Percentiles rank a stretch among this genome's conserved stretches.
Conservation (phyloP, 2,888 invertebrate genomes). For the Danaus chrysippus region DNA sequence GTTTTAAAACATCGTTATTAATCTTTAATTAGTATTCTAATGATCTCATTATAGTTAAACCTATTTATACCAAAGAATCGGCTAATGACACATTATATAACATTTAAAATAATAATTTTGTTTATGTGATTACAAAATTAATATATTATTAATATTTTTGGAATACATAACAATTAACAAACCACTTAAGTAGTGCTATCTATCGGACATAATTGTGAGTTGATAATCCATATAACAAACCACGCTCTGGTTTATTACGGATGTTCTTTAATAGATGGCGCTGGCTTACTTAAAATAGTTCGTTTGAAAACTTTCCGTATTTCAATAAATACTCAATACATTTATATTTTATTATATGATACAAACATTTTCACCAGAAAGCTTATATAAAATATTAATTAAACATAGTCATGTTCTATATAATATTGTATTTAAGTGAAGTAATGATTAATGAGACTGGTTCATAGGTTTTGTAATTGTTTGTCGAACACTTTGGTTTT, state of each 20-base stretch:
- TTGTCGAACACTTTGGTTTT: not conserved
- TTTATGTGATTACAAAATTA: too few species aligned
- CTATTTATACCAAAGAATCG: too few species aligned
- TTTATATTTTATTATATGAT: not conserved
- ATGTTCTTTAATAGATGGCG: conserved; percentile 30
- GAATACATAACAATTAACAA: not conserved
- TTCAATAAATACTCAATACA: not conserved
- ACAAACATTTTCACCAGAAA: not conserved
- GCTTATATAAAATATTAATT: too few species aligned
- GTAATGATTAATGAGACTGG: too few species aligned
- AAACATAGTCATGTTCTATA: too few species aligned
- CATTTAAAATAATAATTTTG: too few species aligned
- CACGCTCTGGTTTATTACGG: conserved; percentile 21
- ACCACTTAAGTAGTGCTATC: conserved; percentile 5
- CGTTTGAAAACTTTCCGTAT: conserved; percentile 4
- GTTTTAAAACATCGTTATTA: too few species aligned
- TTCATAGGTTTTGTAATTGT: not conserved
- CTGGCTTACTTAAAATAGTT: conserved; percentile 8
- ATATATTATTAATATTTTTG: too few species aligned
- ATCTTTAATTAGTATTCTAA: too few species aligned
- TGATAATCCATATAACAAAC: conserved; percentile 8
- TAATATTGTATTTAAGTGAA: too few species aligned
- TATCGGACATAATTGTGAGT: conserved; percentile 15
- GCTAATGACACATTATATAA: too few species aligned
- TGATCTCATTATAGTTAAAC: too few species aligned